Evolutionary conservation across 1,140 invertebrate species (phyloP), one percentile per base, ranked within the genome.

Genomic region (Musca vetustissima): DNA sequence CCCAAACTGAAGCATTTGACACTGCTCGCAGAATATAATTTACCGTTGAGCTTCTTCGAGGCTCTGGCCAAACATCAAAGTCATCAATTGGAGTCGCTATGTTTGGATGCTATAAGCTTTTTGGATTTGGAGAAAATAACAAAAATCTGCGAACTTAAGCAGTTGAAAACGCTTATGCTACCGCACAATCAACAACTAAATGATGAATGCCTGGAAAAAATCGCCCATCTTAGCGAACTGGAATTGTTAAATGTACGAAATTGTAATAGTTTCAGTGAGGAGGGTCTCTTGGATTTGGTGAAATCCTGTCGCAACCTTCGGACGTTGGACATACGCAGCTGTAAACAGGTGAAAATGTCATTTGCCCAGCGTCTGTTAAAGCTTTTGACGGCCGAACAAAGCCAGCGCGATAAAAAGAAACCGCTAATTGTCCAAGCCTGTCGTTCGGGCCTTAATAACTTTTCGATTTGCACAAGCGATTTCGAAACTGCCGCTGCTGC

Each of bases 41-140:
- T 43, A 43, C 36, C 4, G 1, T 7, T 13, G 1, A 43, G 36
- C 11, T 43, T 43, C 64, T 76, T 6, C 17, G 73, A 68, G 1
- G 48, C 43, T 9, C 52, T 77, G 14, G 64, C 25, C 0, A 13
- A 66, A 13, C 21, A 70, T 17, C 73, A 74, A 9, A 6, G 69
- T 0, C 13, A 48, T 0, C 52, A 73, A 55, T 48, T 77, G 47
- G 68, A 76, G 36, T 13, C 57, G 22, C 59, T 78, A 7, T 69
- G 70, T 15, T 14, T 71, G 65, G 17, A 2, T 70, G 6, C 0
- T 1, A 0, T 11, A 71, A 3, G 65, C 76, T 17, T n/a, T 25
- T 28, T 57, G 7, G 28, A 15, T 57, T 15, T 28, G 22, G 53
- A 57, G 15, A 57, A n/a, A 21, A 24, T 17, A 4, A n/a, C 22